Base-by-base conservation (phyloP, 2,113 vertebrate genomes). In the Geococcyx californianus region DNA sequence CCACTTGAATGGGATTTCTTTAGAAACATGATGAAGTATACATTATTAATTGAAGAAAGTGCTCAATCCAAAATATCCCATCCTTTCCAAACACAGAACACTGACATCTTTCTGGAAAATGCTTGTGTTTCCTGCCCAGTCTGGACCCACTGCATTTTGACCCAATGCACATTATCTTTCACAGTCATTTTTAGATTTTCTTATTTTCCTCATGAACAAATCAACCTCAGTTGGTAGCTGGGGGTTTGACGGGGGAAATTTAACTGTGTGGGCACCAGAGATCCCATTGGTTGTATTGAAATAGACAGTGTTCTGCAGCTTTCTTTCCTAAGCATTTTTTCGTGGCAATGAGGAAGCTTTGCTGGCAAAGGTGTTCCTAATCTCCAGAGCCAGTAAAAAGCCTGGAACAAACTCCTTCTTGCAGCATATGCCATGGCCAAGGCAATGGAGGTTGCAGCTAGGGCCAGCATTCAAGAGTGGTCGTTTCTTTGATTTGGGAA, bases 391-490 rank as follows among this genome's bases (percentile, higher is more conserved):
- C 49, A 80, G 16, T 3, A 31, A 26, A 33, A 67, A 62, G 10
- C 24, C 18, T 6, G 26, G 24, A 67, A 38, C 5, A 26, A 66
- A 62, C 7, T 78, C 24, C 15, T 36, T 36, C 64, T 83, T 75
- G 5, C 4, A 63, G 38, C 12, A 88, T 11, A 16, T 55, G 14
- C 38, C 84, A 7, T 40, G 33, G 34, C 10, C 42, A 59, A 12
- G 18, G 33, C 16, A 60, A 51, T 6, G 10, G 26, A 63, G 9
- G 5, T 1, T 70, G 12, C 11, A 56, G 16, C 14, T 89, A 16
- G 40, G 21, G 33, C 11, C 33, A 34, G 15, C 15, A 20, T 33
- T 66, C 25, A 51, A 67, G 33, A 54, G 25, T 0, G 0, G 7
- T 29, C 10, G 7, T 10, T 88, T 4, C 21, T 73, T 82, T 36